These are phyloP conservation scores for Grallaria varia DNA, from an alignment of 2,113 vertebrate genomes.

Conservation along the genomic window DNA sequence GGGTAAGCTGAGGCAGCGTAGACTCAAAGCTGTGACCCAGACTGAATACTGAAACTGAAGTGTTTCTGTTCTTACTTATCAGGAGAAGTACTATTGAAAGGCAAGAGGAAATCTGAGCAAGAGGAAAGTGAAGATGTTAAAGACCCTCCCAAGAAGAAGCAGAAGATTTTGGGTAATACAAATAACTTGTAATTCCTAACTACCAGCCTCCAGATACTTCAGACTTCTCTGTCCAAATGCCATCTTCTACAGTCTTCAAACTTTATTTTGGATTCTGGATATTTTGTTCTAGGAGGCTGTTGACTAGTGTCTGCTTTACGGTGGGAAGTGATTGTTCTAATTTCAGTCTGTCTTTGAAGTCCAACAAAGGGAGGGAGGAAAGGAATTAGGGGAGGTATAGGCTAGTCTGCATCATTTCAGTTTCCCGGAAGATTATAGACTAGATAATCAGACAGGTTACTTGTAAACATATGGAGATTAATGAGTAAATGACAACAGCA, in stretches of 20 bases:
- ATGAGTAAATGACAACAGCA: neutral
- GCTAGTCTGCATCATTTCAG: neutral
- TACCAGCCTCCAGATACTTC: neutral
- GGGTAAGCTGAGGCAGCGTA: neutral
- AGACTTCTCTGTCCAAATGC: neutral
- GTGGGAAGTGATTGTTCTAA: neutral
- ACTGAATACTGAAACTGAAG: neutral
- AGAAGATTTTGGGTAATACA: constrained; percentile 70
- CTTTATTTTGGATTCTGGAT: neutral
- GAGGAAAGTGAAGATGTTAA: constrained; percentile 64
- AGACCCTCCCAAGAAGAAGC: constrained; percentile 73
- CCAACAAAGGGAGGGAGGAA: neutral
- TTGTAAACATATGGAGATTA: neutral
- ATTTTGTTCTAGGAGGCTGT: neutral
- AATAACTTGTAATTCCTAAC: neutral
- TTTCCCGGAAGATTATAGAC: neutral
- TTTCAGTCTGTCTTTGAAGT: neutral
- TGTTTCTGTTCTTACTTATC: constrained; percentile 8
- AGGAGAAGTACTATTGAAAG: constrained; percentile 51
- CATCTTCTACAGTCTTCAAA: neutral
- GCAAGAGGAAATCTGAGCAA: constrained; percentile 69
- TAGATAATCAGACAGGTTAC: neutral
- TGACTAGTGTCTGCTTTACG: neutral
- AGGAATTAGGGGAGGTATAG: neutral
- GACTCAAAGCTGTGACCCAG: neutral